Percentiles rank a stretch among this genome's conserved stretches.
Conservation (phyloP, 1,140 invertebrate genomes). For the Papilio helenus region DNA sequence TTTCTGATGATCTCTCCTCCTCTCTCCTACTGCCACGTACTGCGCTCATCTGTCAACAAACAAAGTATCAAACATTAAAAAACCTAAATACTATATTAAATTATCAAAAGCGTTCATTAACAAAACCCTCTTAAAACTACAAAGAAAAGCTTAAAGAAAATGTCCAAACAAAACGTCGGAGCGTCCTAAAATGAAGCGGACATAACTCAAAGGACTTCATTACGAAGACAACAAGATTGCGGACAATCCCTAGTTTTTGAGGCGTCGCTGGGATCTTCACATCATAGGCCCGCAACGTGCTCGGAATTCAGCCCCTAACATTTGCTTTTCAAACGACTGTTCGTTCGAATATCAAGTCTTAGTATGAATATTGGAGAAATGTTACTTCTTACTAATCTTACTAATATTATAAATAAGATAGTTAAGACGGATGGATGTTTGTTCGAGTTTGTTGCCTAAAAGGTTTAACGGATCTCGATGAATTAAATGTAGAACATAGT, state of each 20-base stretch:
- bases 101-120: background rate
- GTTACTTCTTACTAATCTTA: too few relatives aligned
- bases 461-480: too few relatives aligned
- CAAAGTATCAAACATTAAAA: too few relatives aligned
- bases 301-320: constrained; percentile 48
- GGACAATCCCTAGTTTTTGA: constrained; percentile 44
- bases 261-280: constrained; percentile 44
- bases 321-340: background rate
- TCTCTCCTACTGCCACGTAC: too few relatives aligned
- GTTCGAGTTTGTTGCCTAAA: too few relatives aligned
- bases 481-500: too few relatives aligned
- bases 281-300: constrained; percentile 50
- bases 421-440: too few relatives aligned
- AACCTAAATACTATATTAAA: background rate
- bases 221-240: constrained; percentile 50
- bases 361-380: background rate
- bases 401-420: too few relatives aligned
- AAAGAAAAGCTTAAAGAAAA: constrained; percentile 1
- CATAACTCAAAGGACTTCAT: constrained; percentile 49
- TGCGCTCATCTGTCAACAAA: too few relatives aligned
- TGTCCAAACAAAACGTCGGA: constrained; percentile 22
- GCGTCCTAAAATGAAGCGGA: constrained; percentile 36
- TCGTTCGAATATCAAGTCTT: constrained; percentile 10
- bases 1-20: too few relatives aligned
- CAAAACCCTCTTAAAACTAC: background rate